A percentile compares a stretch with the other conserved stretches of the same genome.
Evolutionary conservation across 30 jellyfish, hydroid and myxozoan species (phyloP).

Genomic region (Catostylus mosaicus): DNA sequence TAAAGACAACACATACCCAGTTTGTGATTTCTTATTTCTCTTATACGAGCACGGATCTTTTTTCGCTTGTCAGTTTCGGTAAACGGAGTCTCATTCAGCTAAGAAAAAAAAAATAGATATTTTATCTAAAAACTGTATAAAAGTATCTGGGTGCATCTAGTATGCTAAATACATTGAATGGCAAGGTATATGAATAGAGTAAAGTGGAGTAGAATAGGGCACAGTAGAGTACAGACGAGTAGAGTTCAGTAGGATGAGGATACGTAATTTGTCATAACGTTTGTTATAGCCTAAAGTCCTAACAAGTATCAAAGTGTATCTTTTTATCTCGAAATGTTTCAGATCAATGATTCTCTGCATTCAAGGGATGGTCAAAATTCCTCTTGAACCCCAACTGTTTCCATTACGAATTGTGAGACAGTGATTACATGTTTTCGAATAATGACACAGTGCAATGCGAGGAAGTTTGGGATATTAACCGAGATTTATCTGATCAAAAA

Average conservation of each 20-base stretch:
- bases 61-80: constrained; percentile 98
- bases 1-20: constrained; percentile 59
- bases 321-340: no score
- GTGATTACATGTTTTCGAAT: neutral
- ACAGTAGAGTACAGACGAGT: no score
- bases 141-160: no score
- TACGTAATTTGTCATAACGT: no score
- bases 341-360: neutral
- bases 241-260: no score
- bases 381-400: neutral
- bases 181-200: no score
- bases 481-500: neutral
- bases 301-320: no score
- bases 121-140: no score
- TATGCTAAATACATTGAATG: no score
- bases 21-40: constrained; percentile 87
- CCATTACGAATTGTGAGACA: neutral
- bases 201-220: no score
- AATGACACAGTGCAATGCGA: neutral
- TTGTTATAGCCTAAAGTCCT: no score
- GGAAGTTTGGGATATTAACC: neutral
- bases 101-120: neutral
- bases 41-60: constrained; percentile 88
- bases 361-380: neutral
- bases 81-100: constrained; percentile 96